Conservation (phyloP, 2,888 invertebrate genomes). For the Altica lythri region DNA sequence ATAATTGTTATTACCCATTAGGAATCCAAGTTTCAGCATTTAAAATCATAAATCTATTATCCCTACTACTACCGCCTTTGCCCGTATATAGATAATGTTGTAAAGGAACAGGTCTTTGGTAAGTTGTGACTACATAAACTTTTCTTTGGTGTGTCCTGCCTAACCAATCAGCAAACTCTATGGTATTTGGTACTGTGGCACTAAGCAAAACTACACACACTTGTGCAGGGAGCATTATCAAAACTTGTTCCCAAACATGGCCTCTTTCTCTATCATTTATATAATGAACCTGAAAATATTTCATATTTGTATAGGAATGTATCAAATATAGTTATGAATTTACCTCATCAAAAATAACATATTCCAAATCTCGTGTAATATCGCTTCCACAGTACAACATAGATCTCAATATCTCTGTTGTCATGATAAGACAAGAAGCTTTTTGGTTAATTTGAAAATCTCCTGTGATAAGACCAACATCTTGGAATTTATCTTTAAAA, state of each 20-base stretch:
- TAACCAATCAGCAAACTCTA: conserved; percentile 95
- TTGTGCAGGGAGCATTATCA: conserved; percentile 92
- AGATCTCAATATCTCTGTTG: conserved; percentile 95
- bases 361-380: conserved; percentile 93
- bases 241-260: conserved; percentile 98
- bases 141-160: conserved; percentile 82
- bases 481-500: conserved; percentile 89
- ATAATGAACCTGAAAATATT: conserved; percentile 72
- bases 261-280: conserved; percentile 91
- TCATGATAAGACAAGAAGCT: conserved; percentile 97
- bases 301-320: neutral
- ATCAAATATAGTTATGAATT: conserved; percentile 4
- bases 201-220: conserved; percentile 96
- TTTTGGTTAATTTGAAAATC: conserved; percentile 95
- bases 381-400: conserved; percentile 97
- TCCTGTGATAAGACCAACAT: conserved; percentile 92
- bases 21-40: conserved; percentile 77
- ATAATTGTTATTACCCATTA: conserved; percentile 62
- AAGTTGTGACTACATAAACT: conserved; percentile 91
- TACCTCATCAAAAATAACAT: conserved; percentile 97
- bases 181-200: conserved; percentile 96
- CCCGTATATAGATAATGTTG: conserved; percentile 93
- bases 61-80: conserved; percentile 72
- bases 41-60: conserved; percentile 79
- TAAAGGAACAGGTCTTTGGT: conserved; percentile 92